Conservation (phyloP, 2,888 invertebrate genomes). For the Clusia tigrina region DNA sequence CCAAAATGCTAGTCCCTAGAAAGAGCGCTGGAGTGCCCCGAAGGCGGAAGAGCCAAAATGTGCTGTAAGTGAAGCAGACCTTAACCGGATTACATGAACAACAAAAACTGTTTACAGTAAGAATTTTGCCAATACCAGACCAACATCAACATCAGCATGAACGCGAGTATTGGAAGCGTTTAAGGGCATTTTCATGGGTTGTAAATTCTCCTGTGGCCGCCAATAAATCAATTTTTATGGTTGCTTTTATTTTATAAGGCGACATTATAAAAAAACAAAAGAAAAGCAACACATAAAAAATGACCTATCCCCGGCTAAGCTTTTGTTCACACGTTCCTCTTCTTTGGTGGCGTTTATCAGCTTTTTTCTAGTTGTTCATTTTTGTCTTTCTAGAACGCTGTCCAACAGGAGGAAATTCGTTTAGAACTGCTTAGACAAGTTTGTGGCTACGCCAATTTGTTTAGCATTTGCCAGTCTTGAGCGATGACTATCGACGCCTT, state of each 20-base stretch:
- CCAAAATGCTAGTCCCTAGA: background rate
- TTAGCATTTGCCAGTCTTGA: slow-evolving; percentile 10
- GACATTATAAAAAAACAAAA: slow-evolving; percentile 23
- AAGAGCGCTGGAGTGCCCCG: no score
- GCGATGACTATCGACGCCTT: background rate
- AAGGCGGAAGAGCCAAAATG: no score
- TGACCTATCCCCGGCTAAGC: background rate
- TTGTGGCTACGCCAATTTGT: background rate
- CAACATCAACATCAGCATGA: slow-evolving; percentile 10
- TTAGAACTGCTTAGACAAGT: background rate
- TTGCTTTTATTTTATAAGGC: slow-evolving; percentile 29
- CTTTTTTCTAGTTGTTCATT: no score
- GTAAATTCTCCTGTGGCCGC: slow-evolving; percentile 41
- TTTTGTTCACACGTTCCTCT: slow-evolving; percentile 14
- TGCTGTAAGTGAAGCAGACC: no score
- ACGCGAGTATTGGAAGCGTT: background rate
- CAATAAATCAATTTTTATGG: slow-evolving; percentile 44
- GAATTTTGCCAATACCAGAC: slow-evolving; percentile 9
- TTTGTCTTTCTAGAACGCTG: no score
- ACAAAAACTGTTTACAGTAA: background rate
- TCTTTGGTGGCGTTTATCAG: background rate
- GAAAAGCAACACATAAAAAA: no score
- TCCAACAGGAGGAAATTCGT: no score
- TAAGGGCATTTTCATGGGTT: slow-evolving; percentile 37
- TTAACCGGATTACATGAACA: slow-evolving; percentile 17